A percentile compares a stretch with the other conserved stretches of the same genome.
Conservation (phyloP, 1,140 invertebrate genomes). For the Dolichoris vasculosae region DNA sequence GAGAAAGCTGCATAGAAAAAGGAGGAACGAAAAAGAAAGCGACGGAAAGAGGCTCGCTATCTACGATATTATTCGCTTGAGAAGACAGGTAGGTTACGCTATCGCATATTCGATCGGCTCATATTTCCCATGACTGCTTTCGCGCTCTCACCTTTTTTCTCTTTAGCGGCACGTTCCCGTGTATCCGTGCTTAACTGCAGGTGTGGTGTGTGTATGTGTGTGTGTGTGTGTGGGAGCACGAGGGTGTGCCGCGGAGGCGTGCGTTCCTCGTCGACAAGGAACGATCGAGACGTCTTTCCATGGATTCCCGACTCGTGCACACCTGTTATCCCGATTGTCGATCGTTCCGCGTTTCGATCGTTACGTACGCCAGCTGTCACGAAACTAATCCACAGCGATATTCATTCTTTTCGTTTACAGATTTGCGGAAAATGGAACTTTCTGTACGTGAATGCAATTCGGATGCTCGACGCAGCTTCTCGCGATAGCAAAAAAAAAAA, state of each 20-base stretch:
- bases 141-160: background rate
- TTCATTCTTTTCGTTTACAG: background rate
- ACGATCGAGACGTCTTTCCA: background rate
- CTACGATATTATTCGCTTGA: constrained; percentile 61
- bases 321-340: background rate
- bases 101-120: constrained; percentile 59
- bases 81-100: constrained; percentile 60
- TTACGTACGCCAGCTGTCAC: too few species aligned
- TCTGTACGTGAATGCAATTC: background rate
- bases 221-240: background rate
- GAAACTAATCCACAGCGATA: background rate
- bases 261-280: background rate
- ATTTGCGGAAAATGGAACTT: background rate
- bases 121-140: constrained; percentile 55
- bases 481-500: too few species aligned
- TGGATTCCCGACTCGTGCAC: background rate
- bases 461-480: too few species aligned
- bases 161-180: background rate
- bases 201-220: background rate
- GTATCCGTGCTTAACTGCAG: too few species aligned
- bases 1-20: too few species aligned
- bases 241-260: too few species aligned
- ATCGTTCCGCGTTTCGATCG: background rate
- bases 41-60: background rate
- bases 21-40: too few species aligned